Conservation (phyloP, 2,113 vertebrate genomes). For the Mixornis gularis region DNA sequence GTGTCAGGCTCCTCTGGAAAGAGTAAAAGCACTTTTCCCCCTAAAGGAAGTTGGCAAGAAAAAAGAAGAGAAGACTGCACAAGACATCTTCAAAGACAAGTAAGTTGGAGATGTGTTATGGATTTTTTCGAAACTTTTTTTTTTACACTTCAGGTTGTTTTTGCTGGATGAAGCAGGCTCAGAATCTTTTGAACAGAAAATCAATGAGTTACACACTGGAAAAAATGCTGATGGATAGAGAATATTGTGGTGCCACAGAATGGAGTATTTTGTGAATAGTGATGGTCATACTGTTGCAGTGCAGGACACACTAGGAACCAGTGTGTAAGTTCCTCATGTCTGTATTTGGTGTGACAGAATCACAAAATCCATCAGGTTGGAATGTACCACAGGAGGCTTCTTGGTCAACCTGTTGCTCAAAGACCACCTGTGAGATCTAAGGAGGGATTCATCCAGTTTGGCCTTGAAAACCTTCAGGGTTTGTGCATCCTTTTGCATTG, state of each 20-base stretch:
- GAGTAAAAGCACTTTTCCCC: conserved; percentile 83
- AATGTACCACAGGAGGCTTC: not conserved
- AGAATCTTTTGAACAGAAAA: not conserved
- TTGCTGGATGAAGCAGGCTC: not conserved
- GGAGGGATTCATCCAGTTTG: not conserved
- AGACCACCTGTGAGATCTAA: not conserved
- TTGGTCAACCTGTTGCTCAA: not conserved
- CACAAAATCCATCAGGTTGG: not conserved
- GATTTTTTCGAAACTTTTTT: not conserved
- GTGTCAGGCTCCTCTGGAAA: conserved; percentile 76
- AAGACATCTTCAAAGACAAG: conserved; percentile 88
- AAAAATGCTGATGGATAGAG: not conserved
- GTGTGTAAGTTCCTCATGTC: not conserved
- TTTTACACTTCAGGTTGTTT: not conserved
- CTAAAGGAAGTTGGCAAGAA: conserved; percentile 84
- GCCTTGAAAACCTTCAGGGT: not conserved
- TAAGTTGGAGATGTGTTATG: conserved; percentile 52
- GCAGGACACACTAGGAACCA: not conserved
- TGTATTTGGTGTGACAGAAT: not conserved
- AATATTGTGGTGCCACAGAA: not conserved
- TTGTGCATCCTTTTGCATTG: not conserved
- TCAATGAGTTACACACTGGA: not conserved
- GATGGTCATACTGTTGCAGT: not conserved
- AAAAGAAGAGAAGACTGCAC: conserved; percentile 85
- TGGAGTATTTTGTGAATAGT: not conserved